Conservation (phyloP, 35 echinoderm and acorn worm genomes). For the Ptychodera flava region DNA sequence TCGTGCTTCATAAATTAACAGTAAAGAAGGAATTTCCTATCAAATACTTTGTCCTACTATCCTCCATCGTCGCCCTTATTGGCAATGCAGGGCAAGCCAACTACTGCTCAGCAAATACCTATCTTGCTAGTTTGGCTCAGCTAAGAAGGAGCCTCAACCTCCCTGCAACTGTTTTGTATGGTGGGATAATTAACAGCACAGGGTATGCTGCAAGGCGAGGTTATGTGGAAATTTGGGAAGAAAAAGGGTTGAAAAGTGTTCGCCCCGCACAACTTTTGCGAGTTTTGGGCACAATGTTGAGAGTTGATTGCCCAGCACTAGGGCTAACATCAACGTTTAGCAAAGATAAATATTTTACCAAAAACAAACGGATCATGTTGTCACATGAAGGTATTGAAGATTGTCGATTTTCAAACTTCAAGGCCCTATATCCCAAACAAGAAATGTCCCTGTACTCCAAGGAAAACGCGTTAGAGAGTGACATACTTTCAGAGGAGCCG, state of each 20-base stretch:
- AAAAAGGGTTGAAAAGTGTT: slow-evolving; percentile 66
- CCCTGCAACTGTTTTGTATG: slow-evolving; percentile 81
- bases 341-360: slow-evolving; percentile 52
- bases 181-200: slow-evolving; percentile 80
- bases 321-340: slow-evolving; percentile 51
- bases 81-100: slow-evolving; percentile 95
- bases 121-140: slow-evolving; percentile 55
- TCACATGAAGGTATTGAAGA: slow-evolving; percentile 83
- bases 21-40: slow-evolving; percentile 65
- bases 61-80: slow-evolving; percentile 82
- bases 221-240: slow-evolving; percentile 79
- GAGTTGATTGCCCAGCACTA: slow-evolving; percentile 73
- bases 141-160: slow-evolving; percentile 72
- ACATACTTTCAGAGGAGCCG: not conserved
- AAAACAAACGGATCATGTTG: slow-evolving; percentile 70
- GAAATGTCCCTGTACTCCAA: slow-evolving; percentile 7
- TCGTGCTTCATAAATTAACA: slow-evolving; percentile 75
- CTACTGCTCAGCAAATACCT: no score
- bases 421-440: slow-evolving; percentile 64
- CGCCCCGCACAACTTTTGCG: slow-evolving; percentile 77
- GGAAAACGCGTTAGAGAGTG: not conserved
- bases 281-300: slow-evolving; percentile 79
- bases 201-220: slow-evolving; percentile 79
- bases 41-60: no score
- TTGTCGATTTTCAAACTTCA: slow-evolving; percentile 75